A percentile compares a stretch with the other conserved stretches of the same genome.
Evolutionary conservation across 2,113 vertebrate species (phyloP).

Genomic region (Raja brachyura): DNA sequence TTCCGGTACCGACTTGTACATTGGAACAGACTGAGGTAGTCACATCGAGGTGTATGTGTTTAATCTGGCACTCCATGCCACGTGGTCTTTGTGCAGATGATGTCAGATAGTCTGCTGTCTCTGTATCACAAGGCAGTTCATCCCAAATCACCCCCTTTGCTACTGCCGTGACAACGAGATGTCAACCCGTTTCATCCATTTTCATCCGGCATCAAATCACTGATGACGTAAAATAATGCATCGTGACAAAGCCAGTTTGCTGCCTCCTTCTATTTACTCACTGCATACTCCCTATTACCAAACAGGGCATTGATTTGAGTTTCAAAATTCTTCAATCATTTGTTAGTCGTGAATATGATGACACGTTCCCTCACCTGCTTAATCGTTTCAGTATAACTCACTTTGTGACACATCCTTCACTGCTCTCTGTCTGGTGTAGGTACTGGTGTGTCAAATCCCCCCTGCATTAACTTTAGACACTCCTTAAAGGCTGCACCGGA

Average conservation of each 20-base stretch:
- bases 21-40: neutral
- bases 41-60: neutral
- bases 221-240: neutral
- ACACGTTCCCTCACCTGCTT: neutral
- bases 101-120: neutral
- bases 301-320: neutral
- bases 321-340: neutral
- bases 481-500: neutral
- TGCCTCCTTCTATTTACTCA: neutral
- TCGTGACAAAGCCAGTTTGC: neutral
- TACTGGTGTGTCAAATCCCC: neutral
- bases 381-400: neutral
- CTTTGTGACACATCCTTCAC: constrained; percentile 3
- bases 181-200: neutral
- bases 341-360: neutral
- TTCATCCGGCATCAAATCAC: neutral
- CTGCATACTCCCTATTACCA: neutral
- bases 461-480: constrained; percentile 9
- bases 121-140: neutral
- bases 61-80: neutral
- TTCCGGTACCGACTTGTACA: too few species aligned
- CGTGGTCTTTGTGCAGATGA: too few species aligned
- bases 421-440: neutral
- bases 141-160: neutral
- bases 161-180: too few species aligned